phyloP scores from a whole-genome alignment of 2,797 vertebrate genomes.

The Carcharodon carcharias region DNA sequence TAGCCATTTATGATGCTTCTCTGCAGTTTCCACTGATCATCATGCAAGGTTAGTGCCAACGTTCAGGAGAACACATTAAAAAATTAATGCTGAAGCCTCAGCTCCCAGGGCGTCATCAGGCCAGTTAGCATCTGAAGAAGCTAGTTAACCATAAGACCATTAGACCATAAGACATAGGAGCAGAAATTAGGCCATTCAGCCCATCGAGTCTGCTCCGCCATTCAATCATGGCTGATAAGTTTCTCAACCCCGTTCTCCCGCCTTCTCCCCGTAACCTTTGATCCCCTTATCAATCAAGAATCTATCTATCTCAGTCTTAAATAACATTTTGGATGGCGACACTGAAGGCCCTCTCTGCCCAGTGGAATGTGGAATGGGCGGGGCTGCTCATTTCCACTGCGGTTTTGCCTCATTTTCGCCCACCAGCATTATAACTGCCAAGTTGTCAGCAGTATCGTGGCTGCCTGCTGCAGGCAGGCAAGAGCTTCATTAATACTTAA shows the following conservation, averaged over 20 bases:
- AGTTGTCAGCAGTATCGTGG: background rate
- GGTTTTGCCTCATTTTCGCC: background rate
- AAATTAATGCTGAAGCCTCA: background rate
- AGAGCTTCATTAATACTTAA: background rate
- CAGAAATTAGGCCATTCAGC: too few species aligned
- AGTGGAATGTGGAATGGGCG: background rate
- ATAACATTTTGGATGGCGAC: background rate
- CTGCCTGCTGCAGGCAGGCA: background rate
- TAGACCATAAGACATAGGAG: too few species aligned
- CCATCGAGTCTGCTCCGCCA: too few species aligned
- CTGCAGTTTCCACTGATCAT: background rate
- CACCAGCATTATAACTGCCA: background rate
- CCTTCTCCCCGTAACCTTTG: too few species aligned
- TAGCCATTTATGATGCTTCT: background rate
- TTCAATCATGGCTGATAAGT: too few species aligned
- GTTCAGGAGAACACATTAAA: background rate
- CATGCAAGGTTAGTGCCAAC: background rate
- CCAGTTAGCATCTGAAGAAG: background rate
- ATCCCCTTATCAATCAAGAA: too few species aligned
- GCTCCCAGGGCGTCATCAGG: background rate
- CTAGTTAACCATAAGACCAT: too few species aligned
- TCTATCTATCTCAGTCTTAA: too few species aligned
- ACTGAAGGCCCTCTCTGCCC: background rate
- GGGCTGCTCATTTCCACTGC: background rate
- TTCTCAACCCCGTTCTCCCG: too few species aligned